Percentiles rank a stretch among this genome's conserved stretches.
phyloP scores from a whole-genome alignment of 1,140 invertebrate species.

The Drosophila murphyi region DNA sequence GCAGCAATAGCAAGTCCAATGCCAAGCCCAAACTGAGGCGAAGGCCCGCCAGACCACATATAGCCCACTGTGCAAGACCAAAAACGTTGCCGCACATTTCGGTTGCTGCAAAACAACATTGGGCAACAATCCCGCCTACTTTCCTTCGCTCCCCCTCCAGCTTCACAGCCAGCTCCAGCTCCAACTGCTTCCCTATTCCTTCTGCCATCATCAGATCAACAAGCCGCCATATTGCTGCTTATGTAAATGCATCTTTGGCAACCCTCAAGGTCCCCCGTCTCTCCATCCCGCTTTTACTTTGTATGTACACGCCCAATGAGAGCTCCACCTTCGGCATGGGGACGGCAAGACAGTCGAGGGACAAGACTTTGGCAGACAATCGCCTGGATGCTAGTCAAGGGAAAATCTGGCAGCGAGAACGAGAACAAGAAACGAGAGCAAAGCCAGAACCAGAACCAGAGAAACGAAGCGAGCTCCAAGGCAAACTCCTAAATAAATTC shows the following conservation, averaged over 20 bases:
- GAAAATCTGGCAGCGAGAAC: conserved; percentile 39
- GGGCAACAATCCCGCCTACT: conserved; percentile 36
- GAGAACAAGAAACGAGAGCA: background rate
- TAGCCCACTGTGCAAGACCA: conserved; percentile 81
- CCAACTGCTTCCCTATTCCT: conserved; percentile 10
- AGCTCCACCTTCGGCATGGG: conserved; percentile 21
- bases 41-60: conserved; percentile 67
- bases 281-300: background rate
- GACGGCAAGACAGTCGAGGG: background rate
- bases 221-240: conserved; percentile 57
- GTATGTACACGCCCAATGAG: conserved; percentile 34
- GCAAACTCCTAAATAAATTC: conserved; percentile 80
- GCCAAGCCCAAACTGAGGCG: conserved; percentile 38
- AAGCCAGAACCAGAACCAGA: background rate
- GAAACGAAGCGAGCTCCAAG: conserved; percentile 33
- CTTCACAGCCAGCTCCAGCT: background rate
- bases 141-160: background rate
- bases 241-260: conserved; percentile 45
- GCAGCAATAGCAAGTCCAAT: conserved; percentile 38
- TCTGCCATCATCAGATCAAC: conserved; percentile 37
- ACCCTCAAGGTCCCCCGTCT: background rate
- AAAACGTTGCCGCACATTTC: conserved; percentile 84
- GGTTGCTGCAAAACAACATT: conserved; percentile 77
- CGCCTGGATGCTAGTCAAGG: conserved; percentile 10
- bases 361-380: background rate